Evolutionary conservation across 2,113 vertebrate genomes (phyloP), one percentile per base, ranked within the genome.

Genomic region (Sceloporus tristichus): DNA sequence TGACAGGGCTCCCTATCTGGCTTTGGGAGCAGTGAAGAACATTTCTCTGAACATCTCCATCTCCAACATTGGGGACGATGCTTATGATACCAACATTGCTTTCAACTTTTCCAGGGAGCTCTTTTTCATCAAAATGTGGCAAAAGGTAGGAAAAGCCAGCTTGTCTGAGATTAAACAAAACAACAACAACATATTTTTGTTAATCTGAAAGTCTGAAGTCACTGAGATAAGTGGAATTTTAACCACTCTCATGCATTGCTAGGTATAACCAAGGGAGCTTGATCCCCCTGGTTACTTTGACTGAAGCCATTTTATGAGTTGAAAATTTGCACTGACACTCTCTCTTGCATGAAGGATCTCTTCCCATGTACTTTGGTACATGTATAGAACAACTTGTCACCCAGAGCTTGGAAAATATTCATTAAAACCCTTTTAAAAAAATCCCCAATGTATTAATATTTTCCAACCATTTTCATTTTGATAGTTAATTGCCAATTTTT

Each of bases 101-200:
- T 98, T 99, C 96, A 99, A 99, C 84, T 98, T 99, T 94, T 98
- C 99, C 95, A 97, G 94, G 79, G 98, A 99, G 85, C 97, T 99
- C 85, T 99, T 98, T 97, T 99, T 99, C 95, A 99, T 99, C 96
- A 99, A 99, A 97, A 99, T 98, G 97, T 98, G 98, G 98, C 98
- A 99, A 95, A 98, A 98, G 98, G 99, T 99, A 96, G 95, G 98
- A 95, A 77, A 27, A 3, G 34, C 54, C 38, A 48, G 1, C 42
- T 16, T 91, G 0, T 0, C 73, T 71, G 42, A 0, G 0, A 71
- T 8, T 9, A 77, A 83, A 1, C 66, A 42, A 87, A 13, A 23
- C 34, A 34, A 34, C 34, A 34, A 34, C 34, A 83, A 48, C 79
- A 87, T 25, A 40, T 91, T n/a, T 82, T 79, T 68, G 5, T 1